Evolutionary conservation across 1,140 invertebrate genomes (phyloP), one percentile per base, ranked within the genome.

Genomic region (Megathymus violae): DNA sequence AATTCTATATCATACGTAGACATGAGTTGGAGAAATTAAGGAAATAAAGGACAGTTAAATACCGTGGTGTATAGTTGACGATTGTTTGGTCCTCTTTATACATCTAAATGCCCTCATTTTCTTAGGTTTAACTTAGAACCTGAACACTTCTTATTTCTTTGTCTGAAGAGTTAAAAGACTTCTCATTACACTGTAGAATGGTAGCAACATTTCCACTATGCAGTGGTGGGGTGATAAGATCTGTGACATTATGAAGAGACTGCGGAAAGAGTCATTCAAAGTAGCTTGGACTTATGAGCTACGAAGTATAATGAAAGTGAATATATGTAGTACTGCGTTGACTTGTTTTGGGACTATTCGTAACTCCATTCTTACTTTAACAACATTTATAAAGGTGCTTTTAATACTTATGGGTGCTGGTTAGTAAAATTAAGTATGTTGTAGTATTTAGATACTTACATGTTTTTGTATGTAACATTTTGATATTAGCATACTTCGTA

Each of bases 141-240:
- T 16, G 16, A 51, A 51, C 25, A 34, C 10, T 36, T 16, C 34
- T 38, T 51, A 10, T 51, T 51, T 51, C 13, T 51, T 36, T 34
- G 48, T 51, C 48, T 51, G 48, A 50, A 25, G 48, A 51, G 13
- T 50, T 50, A 34, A 50, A 50, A 50, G 47, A 48, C 46, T 31
- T 36, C 14, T 50, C 47, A 50, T 50, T 50, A 50, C 47, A 15
- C 13, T 34, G 11, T 14, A 50, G 47, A 50, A 50, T 50, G 47
- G 27, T 11, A 50, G 13, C 47, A 5, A 50, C 27, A 50, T 50
- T 50, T 14, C 47, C 13, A 50, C 47, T 50, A 50, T 36, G 25
- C 34, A 17, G 47, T n/a, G 27, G 47, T 36, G 48, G 27, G 9
- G 25, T 44, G 52, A 58, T 58, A 58, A 58, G 40, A 58, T 58